Percentiles rank a stretch among this genome's conserved stretches.
These are phyloP conservation scores for Rutilus rutilus DNA, from an alignment of 2,113 vertebrate species.

Conservation along the genomic window DNA sequence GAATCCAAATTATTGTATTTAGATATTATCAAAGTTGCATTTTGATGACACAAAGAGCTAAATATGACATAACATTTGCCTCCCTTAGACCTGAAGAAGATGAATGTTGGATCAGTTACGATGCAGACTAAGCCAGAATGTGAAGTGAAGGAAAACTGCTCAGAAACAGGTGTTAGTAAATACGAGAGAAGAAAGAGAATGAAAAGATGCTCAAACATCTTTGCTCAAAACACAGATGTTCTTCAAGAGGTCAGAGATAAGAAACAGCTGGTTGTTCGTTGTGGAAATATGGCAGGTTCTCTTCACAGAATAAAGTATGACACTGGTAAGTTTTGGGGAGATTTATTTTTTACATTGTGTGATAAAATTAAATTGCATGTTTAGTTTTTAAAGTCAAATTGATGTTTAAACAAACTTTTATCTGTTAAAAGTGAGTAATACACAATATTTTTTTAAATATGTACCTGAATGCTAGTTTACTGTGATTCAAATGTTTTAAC, in stretches of 20 bases:
- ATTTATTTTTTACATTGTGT: neutral
- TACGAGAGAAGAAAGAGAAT: neutral
- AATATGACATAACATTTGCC: neutral
- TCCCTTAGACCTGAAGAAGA: neutral
- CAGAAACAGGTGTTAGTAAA: neutral
- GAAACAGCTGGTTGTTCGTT: neutral
- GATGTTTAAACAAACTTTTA: no score
- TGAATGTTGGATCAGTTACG: neutral
- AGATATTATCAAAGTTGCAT: neutral
- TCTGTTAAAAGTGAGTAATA: no score
- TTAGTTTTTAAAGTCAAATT: neutral
- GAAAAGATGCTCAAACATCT: neutral
- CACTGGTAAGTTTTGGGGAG: neutral
- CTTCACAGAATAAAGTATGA: slow-evolving; percentile 13
- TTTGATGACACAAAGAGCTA: neutral
- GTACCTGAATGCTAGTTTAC: no score
- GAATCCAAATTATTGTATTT: neutral
- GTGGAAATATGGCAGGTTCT: neutral
- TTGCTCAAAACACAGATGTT: neutral
- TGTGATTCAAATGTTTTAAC: neutral
- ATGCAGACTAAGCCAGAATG: neutral
- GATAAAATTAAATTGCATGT: neutral
- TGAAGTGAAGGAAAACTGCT: neutral
- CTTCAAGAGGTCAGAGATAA: neutral
- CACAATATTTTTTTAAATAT: no score